Evolutionary conservation across 2,797 vertebrate species (phyloP).

Genomic region (Acrossocheilus fasciatus): DNA sequence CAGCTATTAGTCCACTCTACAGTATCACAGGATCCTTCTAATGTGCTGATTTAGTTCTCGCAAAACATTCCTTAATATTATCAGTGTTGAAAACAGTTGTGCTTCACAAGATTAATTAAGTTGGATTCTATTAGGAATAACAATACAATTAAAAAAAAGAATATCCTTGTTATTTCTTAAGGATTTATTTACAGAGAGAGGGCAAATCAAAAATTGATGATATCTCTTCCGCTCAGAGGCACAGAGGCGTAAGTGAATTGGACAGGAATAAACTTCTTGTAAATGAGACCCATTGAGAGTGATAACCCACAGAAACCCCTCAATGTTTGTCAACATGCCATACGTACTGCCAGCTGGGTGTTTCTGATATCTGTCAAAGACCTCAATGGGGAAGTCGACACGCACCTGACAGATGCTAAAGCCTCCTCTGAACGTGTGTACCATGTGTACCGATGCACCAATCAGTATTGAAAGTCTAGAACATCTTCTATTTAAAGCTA

Average conservation of each 20-base stretch:
- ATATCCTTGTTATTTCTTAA: neutral
- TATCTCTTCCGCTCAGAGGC: slow-evolving; percentile 55
- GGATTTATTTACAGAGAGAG: slow-evolving; percentile 47
- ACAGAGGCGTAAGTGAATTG: slow-evolving; percentile 65
- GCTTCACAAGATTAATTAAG: neutral
- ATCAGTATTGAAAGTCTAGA: neutral
- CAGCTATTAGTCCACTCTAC: neutral
- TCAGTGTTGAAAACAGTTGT: neutral
- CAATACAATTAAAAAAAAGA: neutral
- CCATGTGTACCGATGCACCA: slow-evolving; percentile 19
- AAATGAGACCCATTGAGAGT: slow-evolving; percentile 69
- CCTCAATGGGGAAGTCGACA: slow-evolving; percentile 68
- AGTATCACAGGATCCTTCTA: no score
- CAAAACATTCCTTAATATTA: neutral
- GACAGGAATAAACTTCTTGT: slow-evolving; percentile 71
- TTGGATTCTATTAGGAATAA: neutral
- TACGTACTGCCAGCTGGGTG: slow-evolving; percentile 73
- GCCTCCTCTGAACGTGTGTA: slow-evolving; percentile 23
- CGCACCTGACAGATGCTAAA: slow-evolving; percentile 71
- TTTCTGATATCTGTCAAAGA: slow-evolving; percentile 77
- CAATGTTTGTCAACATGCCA: slow-evolving; percentile 77
- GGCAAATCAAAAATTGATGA: slow-evolving; percentile 38
- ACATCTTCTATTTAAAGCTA: neutral
- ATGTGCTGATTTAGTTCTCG: neutral
- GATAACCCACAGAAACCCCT: slow-evolving; percentile 72